A percentile compares a stretch with the other conserved stretches of the same genome.
phyloP scores from a whole-genome alignment of 2,797 vertebrate species.

The Morelia viridis region DNA sequence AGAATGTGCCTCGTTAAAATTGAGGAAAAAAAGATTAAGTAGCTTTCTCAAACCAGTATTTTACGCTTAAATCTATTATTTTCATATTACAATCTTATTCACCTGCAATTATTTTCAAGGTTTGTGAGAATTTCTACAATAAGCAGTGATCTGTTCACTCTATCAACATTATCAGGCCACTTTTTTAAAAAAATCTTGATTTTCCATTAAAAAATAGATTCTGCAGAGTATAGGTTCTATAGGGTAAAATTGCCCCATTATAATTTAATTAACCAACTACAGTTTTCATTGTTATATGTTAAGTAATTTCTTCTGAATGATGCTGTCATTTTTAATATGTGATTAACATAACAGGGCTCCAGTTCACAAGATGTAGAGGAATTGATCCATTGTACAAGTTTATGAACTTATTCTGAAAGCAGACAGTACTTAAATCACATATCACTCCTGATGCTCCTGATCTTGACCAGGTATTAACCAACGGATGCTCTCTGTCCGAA shows the following conservation, averaged over 20 bases:
- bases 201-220: not conserved
- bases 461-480: conserved; percentile 96
- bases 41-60: not conserved
- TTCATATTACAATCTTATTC: not conserved
- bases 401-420: conserved; percentile 9
- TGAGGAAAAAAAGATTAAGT: not conserved
- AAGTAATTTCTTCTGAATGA: not conserved
- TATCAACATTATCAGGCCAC: not conserved
- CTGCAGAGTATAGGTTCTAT: not conserved
- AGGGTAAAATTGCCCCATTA: not conserved
- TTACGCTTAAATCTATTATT: not conserved
- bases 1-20: not conserved
- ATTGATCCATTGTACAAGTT: conserved; percentile 26
- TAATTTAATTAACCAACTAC: not conserved
- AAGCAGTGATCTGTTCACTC: rapidly evolving
- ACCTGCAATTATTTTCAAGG: not conserved
- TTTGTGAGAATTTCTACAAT: not conserved
- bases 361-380: conserved; percentile 25
- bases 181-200: not conserved
- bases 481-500: conserved; percentile 90
- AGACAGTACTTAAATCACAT: not conserved
- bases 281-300: conserved; percentile 29
- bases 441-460: conserved; percentile 91
- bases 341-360: conserved; percentile 54
- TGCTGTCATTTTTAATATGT: not conserved